Evolutionary conservation across 2,113 vertebrate species (phyloP).

Genomic region (Balaeniceps rex): DNA sequence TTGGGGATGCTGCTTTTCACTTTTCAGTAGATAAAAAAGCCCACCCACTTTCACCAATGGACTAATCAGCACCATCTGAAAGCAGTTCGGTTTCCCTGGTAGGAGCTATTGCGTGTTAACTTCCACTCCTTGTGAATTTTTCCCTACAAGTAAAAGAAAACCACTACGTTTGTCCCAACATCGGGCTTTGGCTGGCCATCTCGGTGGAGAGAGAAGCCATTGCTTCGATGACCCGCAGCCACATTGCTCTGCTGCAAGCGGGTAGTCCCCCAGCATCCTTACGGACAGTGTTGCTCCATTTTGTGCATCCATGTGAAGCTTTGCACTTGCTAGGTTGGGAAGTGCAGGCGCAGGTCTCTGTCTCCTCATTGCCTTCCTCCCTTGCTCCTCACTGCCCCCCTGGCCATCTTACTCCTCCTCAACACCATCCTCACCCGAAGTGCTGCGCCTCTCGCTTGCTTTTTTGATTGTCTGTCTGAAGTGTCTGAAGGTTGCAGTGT

Average conservation of each 20-base stretch:
- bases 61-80: background rate
- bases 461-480: background rate
- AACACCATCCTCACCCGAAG: background rate
- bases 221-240: background rate
- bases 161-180: background rate
- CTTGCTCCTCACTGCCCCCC: background rate
- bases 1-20: background rate
- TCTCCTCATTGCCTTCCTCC: background rate
- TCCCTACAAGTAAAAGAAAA: background rate
- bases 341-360: background rate
- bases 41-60: background rate
- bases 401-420: background rate
- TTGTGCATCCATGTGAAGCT: background rate
- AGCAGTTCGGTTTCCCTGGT: background rate
- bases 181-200: background rate
- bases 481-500: background rate
- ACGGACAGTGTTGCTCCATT: background rate
- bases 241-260: background rate
- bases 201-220: rapidly evolving
- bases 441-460: background rate
- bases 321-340: background rate
- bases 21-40: background rate
- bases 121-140: background rate
- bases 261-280: no score
- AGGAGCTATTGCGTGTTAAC: background rate